phyloP scores from a whole-genome alignment of 2,888 invertebrate genomes.

The Cryptus armator region DNA sequence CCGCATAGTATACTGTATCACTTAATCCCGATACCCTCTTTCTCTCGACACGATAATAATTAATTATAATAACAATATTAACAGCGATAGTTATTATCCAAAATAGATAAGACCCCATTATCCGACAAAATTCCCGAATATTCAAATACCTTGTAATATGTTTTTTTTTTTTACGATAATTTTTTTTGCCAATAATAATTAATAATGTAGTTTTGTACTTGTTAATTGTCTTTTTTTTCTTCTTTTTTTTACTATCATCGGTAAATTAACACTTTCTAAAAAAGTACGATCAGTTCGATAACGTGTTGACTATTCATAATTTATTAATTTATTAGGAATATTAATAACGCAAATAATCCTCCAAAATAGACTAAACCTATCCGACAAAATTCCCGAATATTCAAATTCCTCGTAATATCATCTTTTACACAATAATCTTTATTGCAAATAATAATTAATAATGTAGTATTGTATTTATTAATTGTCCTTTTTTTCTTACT shows the following conservation, averaged over 20 bases:
- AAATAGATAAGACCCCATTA: constrained; percentile 23
- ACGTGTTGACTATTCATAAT: not conserved
- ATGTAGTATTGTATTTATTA: not conserved
- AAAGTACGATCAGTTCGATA: constrained; percentile 80
- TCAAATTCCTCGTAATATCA: not conserved
- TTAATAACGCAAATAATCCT: not conserved
- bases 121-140: not conserved
- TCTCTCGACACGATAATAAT: constrained; percentile 36
- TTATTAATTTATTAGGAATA: constrained; percentile 6
- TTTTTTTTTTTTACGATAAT: constrained; percentile 8
- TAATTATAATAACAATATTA: constrained; percentile 5
- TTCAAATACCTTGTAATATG: not conserved
- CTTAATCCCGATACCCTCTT: not conserved
- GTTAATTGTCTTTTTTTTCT: constrained; percentile 17
- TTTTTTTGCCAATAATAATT: not conserved
- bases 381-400: not conserved
- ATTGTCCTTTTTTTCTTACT: constrained; percentile 20
- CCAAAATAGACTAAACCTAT: constrained; percentile 21
- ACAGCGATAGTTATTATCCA: not conserved
- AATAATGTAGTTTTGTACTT: not conserved
- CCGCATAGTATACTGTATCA: constrained; percentile 9
- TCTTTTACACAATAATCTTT: not conserved
- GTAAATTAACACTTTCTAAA: constrained; percentile 66
- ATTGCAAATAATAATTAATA: constrained; percentile 4
- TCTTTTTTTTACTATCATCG: constrained; percentile 34